A percentile compares a stretch with the other conserved stretches of the same genome.
These are phyloP conservation scores for Loxodonta africana DNA, from an alignment of 2,113 vertebrate species.

Conservation along the genomic window DNA sequence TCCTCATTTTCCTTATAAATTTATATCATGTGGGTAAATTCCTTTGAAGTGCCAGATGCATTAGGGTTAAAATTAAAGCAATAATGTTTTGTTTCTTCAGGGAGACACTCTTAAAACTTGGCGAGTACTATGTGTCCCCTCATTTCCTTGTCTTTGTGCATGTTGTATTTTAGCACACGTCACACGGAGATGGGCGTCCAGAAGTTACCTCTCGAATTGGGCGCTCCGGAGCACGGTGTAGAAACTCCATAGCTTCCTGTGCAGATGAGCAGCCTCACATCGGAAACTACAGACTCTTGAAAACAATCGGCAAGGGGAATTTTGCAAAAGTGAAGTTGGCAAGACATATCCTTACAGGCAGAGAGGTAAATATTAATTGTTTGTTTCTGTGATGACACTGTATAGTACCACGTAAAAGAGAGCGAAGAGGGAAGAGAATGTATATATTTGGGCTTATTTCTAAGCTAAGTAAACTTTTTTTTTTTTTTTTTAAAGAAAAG, in stretches of 20 bases:
- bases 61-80: constrained; percentile 57
- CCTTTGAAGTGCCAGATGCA: constrained; percentile 44
- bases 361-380: constrained; percentile 93
- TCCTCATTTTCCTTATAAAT: constrained; percentile 31
- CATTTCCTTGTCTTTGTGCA: constrained; percentile 64
- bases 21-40: neutral
- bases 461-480: neutral
- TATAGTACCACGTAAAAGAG: neutral
- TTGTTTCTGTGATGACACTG: constrained; percentile 55
- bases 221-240: constrained; percentile 94
- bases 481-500: neutral
- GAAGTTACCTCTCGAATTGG: constrained; percentile 93
- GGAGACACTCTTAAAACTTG: constrained; percentile 52
- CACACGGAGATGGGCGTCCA: constrained; percentile 94
- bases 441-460: constrained; percentile 21
- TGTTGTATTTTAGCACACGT: constrained; percentile 92
- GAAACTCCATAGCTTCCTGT: constrained; percentile 94
- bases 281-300: constrained; percentile 98
- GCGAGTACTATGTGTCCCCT: constrained; percentile 28
- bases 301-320: constrained; percentile 99
- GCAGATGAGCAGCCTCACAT: constrained; percentile 96
- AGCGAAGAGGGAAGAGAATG: neutral
- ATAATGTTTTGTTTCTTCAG: constrained; percentile 60
- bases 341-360: constrained; percentile 97
- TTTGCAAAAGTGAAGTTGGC: constrained; percentile 99